Evolutionary conservation across 2,113 vertebrate species (phyloP).

Genomic region (Lasiurus borealis): DNA sequence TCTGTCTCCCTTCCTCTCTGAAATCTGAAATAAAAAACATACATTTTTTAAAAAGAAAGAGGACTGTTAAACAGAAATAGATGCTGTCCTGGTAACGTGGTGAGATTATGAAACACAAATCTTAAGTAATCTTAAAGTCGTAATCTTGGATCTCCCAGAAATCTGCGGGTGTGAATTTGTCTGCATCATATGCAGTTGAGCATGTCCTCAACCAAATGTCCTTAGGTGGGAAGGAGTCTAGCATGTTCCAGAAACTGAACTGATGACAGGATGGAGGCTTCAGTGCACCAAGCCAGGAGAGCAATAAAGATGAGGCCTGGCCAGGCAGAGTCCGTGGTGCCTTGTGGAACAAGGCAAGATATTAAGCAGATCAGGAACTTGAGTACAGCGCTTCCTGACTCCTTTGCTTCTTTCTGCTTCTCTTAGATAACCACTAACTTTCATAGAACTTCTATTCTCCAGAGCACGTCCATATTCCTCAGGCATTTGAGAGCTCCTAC

Average conservation of each 20-base stretch:
- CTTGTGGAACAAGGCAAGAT: no score
- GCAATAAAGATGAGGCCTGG: not conserved
- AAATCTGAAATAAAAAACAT: no score
- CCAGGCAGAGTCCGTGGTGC: not conserved
- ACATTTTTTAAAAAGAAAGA: not conserved
- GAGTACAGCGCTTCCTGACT: not conserved
- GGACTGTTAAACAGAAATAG: not conserved
- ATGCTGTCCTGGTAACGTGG: no score
- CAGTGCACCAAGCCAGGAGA: no score
- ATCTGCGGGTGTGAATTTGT: not conserved
- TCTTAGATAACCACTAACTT: not conserved
- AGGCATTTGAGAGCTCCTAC: not conserved
- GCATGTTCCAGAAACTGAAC: not conserved
- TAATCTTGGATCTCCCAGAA: not conserved
- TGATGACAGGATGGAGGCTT: not conserved
- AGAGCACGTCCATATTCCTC: not conserved
- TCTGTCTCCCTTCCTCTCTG: no score
- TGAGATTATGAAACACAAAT: not conserved
- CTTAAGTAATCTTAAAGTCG: not conserved
- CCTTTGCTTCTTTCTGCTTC: no score
- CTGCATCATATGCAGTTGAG: not conserved
- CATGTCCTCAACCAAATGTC: not conserved
- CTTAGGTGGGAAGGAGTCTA: not conserved
- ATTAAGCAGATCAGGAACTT: not conserved
- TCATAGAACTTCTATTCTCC: not conserved